Evolutionary conservation across 2,888 invertebrate species (phyloP).

Genomic region (Craniophora ligustri): DNA sequence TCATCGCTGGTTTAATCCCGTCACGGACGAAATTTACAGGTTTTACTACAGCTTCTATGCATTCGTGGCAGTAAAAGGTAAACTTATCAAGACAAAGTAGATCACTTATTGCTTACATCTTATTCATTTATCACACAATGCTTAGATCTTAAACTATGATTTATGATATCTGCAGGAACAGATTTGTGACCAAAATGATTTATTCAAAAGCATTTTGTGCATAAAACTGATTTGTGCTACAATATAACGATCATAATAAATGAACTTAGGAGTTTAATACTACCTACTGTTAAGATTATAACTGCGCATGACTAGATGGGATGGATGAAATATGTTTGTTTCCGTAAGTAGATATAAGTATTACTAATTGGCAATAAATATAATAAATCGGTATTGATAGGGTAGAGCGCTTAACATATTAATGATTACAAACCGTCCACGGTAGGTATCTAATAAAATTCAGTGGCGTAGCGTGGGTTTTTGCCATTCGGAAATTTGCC

Average conservation of each 20-base stretch:
- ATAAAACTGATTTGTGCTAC: slow-evolving; percentile 58
- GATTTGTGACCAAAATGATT: slow-evolving; percentile 31
- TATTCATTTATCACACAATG: slow-evolving; percentile 51
- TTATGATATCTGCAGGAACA: slow-evolving; percentile 23
- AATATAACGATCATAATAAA: slow-evolving; percentile 26
- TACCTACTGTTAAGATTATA: slow-evolving; percentile 46
- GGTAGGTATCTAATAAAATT: too few species aligned
- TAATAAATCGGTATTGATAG: slow-evolving; percentile 19
- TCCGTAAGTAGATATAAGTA: neutral
- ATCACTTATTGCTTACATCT: slow-evolving; percentile 34
- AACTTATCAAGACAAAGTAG: neutral
- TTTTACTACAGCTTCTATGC: neutral
- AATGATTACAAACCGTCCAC: too few species aligned
- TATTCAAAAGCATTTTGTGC: slow-evolving; percentile 55
- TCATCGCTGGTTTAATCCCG: neutral
- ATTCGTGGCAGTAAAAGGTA: slow-evolving; percentile 11
- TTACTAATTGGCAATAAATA: slow-evolving; percentile 9
- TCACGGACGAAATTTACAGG: too few species aligned
- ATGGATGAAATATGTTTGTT: slow-evolving; percentile 5
- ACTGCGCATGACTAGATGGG: slow-evolving; percentile 52
- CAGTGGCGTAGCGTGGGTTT: too few species aligned
- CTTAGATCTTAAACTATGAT: slow-evolving; percentile 48
- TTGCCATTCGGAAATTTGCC: too few species aligned
- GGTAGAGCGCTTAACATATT: too few species aligned
- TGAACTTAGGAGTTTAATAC: slow-evolving; percentile 19